Percentiles rank a stretch among this genome's conserved stretches.
Conservation (phyloP, 2,888 invertebrate species). For the Masnerella sp. region DNA sequence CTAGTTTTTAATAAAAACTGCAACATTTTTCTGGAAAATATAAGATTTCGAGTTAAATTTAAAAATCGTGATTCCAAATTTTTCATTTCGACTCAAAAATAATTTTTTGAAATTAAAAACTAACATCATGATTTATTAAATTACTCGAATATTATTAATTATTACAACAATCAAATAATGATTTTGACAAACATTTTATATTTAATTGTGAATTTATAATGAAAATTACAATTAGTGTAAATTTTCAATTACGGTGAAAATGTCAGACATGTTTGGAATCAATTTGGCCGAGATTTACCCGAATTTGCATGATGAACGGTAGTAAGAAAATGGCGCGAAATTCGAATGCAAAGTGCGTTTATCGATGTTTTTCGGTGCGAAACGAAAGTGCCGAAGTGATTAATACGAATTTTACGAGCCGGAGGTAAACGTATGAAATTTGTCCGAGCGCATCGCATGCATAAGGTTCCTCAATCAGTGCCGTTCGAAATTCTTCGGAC, state of each 20-base stretch:
- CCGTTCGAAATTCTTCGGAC: conserved; percentile 56
- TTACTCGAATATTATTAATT: no score
- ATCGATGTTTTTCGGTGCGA: conserved; percentile 20
- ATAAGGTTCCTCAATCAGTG: conserved; percentile 55
- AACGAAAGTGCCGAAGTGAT: conserved; percentile 31
- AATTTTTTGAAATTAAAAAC: no score
- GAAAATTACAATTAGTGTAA: not conserved
- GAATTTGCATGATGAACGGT: not conserved
- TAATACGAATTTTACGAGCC: conserved; percentile 39
- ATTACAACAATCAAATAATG: no score
- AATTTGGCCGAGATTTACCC: no score
- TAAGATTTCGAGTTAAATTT: no score
- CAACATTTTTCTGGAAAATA: no score
- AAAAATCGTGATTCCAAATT: no score
- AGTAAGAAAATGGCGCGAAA: conserved; percentile 1
- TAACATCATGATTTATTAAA: no score
- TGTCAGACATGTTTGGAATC: not conserved
- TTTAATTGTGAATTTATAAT: not conserved
- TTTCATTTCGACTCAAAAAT: no score
- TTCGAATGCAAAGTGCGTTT: not conserved
- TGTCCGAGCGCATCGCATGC: conserved; percentile 46
- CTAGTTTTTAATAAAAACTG: no score
- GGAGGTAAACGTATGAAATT: conserved; percentile 38
- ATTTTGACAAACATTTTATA: no score
- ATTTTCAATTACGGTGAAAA: not conserved